These are phyloP conservation scores for Deilephila elpenor DNA, from an alignment of 2,888 invertebrate genomes.

Conservation along the genomic window DNA sequence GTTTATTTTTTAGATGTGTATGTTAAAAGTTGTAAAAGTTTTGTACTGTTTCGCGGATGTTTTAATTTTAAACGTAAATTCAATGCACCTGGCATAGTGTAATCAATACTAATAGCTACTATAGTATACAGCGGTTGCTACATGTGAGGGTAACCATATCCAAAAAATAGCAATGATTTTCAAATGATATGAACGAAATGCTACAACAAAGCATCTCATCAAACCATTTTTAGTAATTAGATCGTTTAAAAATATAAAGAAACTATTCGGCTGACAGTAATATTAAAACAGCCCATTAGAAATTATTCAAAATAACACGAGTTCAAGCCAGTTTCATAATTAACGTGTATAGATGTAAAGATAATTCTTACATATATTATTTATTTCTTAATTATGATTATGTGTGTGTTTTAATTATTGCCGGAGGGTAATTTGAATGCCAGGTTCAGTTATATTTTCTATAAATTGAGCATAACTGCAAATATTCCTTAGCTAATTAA, in stretches of 20 bases:
- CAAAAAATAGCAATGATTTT: too few species aligned
- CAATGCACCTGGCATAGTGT: too few species aligned
- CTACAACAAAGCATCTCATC: too few species aligned
- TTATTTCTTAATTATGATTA: conserved; percentile 16
- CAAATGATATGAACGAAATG: too few species aligned
- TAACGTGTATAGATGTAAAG: conserved; percentile 11
- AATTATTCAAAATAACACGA: neutral
- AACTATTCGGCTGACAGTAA: neutral
- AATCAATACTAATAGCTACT: too few species aligned
- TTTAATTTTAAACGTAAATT: too few species aligned
- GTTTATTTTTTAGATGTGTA: too few species aligned
- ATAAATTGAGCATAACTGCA: neutral
- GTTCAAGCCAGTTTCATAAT: conserved; percentile 4
- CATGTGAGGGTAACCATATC: too few species aligned
- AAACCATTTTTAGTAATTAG: neutral
- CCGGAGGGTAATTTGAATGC: neutral
- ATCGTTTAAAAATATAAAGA: neutral
- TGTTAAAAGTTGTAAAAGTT: too few species aligned
- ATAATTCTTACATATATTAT: conserved; percentile 11
- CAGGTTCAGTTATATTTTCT: neutral
- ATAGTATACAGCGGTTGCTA: too few species aligned
- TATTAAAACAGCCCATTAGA: neutral
- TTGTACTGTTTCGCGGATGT: too few species aligned
- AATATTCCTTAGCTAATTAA: neutral
- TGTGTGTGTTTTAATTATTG: neutral